Evolutionary conservation across 2,888 invertebrate species (phyloP).

Genomic region (Cryptophagus acutangulus): DNA sequence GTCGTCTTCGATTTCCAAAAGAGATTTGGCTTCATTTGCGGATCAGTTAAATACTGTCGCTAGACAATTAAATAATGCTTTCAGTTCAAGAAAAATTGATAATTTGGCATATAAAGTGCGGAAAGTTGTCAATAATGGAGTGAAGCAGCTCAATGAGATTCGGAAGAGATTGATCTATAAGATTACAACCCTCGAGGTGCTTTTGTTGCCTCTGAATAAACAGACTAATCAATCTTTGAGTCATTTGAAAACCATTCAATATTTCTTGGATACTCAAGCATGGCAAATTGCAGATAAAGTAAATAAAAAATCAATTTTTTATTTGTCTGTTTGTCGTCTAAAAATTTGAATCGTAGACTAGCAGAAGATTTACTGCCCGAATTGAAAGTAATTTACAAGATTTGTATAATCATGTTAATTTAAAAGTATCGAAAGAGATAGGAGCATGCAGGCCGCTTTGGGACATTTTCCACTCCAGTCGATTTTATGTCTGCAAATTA

Average conservation of each 20-base stretch:
- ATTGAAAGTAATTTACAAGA: conserved; percentile 50
- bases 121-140: conserved; percentile 58
- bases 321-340: conserved; percentile 18
- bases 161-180: conserved; percentile 71
- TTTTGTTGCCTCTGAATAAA: conserved; percentile 64
- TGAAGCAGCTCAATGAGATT: conserved; percentile 65
- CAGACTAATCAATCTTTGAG: conserved; percentile 69
- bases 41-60: conserved; percentile 64
- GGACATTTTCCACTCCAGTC: conserved; percentile 62
- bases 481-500: conserved; percentile 59
- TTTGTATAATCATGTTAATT: conserved; percentile 57
- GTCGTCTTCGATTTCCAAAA: conserved; percentile 58
- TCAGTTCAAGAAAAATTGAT: conserved; percentile 67
- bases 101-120: conserved; percentile 54
- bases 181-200: conserved; percentile 69
- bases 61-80: conserved; percentile 64
- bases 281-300: conserved; percentile 66
- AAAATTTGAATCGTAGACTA: no score
- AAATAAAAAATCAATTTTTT: conserved; percentile 31
- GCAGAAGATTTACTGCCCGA: conserved; percentile 25
- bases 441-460: conserved; percentile 70
- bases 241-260: conserved; percentile 72
- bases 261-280: conserved; percentile 68
- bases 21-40: conserved; percentile 59
- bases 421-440: conserved; percentile 59